phyloP scores from a whole-genome alignment of 2,888 invertebrate genomes.

The Chrysomela aeneicollis region DNA sequence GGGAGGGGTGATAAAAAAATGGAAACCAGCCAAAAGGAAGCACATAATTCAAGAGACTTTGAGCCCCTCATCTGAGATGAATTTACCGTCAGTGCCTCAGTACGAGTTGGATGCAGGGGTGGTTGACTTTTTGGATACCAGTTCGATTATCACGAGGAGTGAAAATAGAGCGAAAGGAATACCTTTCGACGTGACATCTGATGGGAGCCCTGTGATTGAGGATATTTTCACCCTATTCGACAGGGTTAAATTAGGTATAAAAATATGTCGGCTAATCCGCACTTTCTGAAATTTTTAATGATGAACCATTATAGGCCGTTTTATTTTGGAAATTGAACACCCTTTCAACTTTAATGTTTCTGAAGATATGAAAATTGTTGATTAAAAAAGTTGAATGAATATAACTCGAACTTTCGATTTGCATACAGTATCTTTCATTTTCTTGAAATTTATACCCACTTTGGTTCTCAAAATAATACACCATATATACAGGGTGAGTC shows the following conservation, averaged over 20 bases:
- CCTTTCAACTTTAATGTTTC: too few species aligned
- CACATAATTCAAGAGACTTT: background rate
- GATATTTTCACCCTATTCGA: constrained; percentile 9
- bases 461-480: too few species aligned
- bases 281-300: too few species aligned
- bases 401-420: too few species aligned
- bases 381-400: too few species aligned
- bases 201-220: background rate
- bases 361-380: too few species aligned
- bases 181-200: background rate
- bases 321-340: too few species aligned
- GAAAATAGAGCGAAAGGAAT: background rate
- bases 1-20: background rate
- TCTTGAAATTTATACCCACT: too few species aligned
- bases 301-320: too few species aligned
- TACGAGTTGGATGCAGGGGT: constrained; percentile 12
- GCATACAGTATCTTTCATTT: too few species aligned
- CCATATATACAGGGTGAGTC: too few species aligned
- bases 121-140: constrained; percentile 6
- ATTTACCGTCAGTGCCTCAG: constrained; percentile 1
- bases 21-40: background rate
- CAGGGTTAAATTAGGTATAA: constrained; percentile 17
- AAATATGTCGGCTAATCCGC: background rate
- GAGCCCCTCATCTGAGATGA: constrained; percentile 11
- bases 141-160: background rate